Base-by-base conservation (phyloP, 2,888 invertebrate species). In the Lasioglossum lativentre region DNA sequence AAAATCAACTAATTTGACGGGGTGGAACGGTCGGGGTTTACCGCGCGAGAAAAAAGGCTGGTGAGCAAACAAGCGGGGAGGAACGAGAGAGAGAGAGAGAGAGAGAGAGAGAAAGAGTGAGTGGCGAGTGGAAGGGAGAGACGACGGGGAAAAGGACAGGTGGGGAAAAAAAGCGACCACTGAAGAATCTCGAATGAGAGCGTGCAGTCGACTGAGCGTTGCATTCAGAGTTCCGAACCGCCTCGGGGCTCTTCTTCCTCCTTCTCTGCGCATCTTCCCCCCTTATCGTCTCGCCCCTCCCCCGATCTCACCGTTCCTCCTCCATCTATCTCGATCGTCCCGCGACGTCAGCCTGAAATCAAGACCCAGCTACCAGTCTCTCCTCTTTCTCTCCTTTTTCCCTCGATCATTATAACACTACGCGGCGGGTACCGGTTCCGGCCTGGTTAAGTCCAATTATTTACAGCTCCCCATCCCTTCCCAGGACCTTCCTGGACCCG, bases 381-480 rank as follows among this genome's bases (percentile, higher is more conserved):
- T 79, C 73, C 74, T 59, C 71, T 83, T 79, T 83, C 71, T 47
- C 23, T 80, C 80, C 72, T 81, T 78, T 84, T 77, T 75, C 27
- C 83, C 75, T 75, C 87, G 87, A 90, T 92, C 91, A 90, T 92
- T 92, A 92, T 91, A 92, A 91, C 88, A 90, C 91, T 86, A 88
- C 75, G 84, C 75, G 77, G 68, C 77, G 87, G 85, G 85, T 79
- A 89, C 87, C 84, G 83, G 77, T 86, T 82, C 86, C 88, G 86
- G 78, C 73, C 88, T 85, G 90, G 86, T 88, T 89, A 90, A 91
- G 86, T 89, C 89, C 92, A 90, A 92, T 92, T 92, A 92, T 92
- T 91, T 82, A 76, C 77, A 68, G 75, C 71, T 63, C 75, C 75
- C 66, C 27, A 59, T 66, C 40, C 34, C 23, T 4, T 10, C 47